These are phyloP conservation scores for Arrhamphus sclerolepis DNA, from an alignment of 2,797 vertebrate genomes.

Conservation along the genomic window DNA sequence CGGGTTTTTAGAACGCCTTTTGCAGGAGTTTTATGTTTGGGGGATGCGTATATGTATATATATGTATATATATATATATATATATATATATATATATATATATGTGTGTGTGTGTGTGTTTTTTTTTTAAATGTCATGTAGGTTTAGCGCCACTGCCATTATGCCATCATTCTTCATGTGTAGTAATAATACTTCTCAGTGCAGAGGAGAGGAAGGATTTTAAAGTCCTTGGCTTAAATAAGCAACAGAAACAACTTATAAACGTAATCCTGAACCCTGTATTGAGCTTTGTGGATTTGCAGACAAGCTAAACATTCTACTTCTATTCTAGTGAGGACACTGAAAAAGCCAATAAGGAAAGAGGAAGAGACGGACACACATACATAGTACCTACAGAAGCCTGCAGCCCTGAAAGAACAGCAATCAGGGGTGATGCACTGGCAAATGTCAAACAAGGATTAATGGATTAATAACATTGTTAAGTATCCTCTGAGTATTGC, in stretches of 20 bases:
- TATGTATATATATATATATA: no score
- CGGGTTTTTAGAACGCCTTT: no score
- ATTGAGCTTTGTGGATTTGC: background rate
- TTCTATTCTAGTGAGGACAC: constrained; percentile 31
- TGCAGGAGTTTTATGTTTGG: no score
- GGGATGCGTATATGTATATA: no score
- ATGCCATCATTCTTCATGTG: background rate
- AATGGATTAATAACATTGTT: constrained; percentile 83
- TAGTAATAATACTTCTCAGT: constrained; percentile 1
- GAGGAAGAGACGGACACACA: constrained; percentile 1
- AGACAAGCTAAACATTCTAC: constrained; percentile 26
- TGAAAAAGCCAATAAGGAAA: constrained; percentile 28
- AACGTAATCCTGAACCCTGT: constrained; percentile 1
- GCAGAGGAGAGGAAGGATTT: constrained; percentile 2
- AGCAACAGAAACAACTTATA: constrained; percentile 16
- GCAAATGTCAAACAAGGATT: constrained; percentile 83
- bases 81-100: no score
- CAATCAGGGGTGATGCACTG: constrained; percentile 76
- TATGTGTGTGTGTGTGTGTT: no score
- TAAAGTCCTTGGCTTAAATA: background rate
- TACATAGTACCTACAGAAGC: constrained; percentile 40
- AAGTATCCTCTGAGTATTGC: constrained; percentile 75
- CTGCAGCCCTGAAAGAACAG: constrained; percentile 60
- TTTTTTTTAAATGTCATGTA: no score
- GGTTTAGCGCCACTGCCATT: constrained; percentile 6